These are phyloP conservation scores for Mellivora capensis DNA, from an alignment of 2,113 vertebrate genomes.

Conservation along the genomic window DNA sequence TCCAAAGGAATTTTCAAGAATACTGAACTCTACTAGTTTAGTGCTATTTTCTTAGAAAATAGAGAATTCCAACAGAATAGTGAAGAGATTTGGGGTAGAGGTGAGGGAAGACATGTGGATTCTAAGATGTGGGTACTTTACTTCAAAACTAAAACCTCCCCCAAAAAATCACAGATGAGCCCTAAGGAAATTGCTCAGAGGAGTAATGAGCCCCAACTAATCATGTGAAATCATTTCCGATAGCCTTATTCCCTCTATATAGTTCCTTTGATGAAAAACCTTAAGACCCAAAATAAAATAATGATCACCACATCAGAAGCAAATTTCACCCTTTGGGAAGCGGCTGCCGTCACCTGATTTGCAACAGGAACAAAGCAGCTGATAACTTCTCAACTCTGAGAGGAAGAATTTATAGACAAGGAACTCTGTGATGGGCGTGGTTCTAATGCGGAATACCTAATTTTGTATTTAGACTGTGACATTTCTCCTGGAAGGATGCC, in stretches of 20 bases:
- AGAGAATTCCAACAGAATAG: not conserved
- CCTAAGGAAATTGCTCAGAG: not conserved
- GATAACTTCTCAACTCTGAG: not conserved
- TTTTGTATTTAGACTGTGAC: not conserved
- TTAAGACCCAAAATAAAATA: conserved; percentile 20
- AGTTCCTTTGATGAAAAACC: conserved; percentile 21
- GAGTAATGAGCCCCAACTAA: conserved; percentile 6
- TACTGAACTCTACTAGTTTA: not conserved
- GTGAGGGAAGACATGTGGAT: not conserved
- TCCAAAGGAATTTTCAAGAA: not conserved
- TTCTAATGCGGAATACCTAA: not conserved
- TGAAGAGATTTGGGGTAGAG: not conserved
- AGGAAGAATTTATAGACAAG: not conserved
- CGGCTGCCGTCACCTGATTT: not conserved
- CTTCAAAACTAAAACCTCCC: conserved; percentile 26
- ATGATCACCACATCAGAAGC: not conserved
- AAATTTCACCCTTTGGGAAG: not conserved
- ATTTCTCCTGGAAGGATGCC: not conserved
- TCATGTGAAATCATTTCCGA: conserved; percentile 8
- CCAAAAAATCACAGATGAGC: not conserved
- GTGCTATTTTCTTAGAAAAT: not conserved
- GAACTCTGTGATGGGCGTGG: not conserved
- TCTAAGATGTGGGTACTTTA: not conserved
- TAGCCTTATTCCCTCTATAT: not conserved
- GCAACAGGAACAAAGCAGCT: not conserved